phyloP scores from a whole-genome alignment of 2,888 invertebrate genomes.

The Plebejus melissa region DNA sequence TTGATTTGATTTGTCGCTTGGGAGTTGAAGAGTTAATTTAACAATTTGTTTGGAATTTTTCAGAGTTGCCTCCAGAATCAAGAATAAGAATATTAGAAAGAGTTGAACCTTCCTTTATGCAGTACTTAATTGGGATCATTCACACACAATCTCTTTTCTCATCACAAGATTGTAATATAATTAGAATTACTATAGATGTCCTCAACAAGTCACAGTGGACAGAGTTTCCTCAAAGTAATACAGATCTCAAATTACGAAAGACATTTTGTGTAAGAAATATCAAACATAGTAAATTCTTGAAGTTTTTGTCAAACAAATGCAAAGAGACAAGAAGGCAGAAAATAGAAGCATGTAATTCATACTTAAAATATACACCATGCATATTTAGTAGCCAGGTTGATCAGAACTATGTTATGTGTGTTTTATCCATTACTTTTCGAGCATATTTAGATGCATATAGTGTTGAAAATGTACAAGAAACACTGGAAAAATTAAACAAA shows the following conservation, averaged over 20 bases:
- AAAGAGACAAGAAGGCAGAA: constrained; percentile 30
- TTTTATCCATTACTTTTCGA: constrained; percentile 54
- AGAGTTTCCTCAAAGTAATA: constrained; percentile 40
- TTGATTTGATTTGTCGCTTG: no score
- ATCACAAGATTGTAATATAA: constrained; percentile 48
- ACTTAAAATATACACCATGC: constrained; percentile 44
- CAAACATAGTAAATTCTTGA: constrained; percentile 45
- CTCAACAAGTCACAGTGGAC: constrained; percentile 49
- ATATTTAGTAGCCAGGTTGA: constrained; percentile 34
- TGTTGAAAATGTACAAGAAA: constrained; percentile 54
- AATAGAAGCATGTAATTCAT: constrained; percentile 35
- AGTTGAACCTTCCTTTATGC: constrained; percentile 62
- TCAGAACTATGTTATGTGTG: constrained; percentile 48
- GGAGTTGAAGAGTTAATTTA: no score
- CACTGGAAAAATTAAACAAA: constrained; percentile 52
- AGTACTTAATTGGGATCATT: constrained; percentile 49
- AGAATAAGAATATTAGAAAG: constrained; percentile 53
- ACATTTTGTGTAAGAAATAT: constrained; percentile 39
- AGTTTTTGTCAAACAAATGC: constrained; percentile 46
- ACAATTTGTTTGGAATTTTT: constrained; percentile 39
- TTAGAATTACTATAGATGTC: constrained; percentile 50
- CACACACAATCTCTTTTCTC: constrained; percentile 48
- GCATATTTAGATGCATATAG: constrained; percentile 62
- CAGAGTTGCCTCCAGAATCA: constrained; percentile 56
- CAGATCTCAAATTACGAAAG: constrained; percentile 33